Base-by-base conservation (phyloP, 2,888 invertebrate genomes). In the Synergus laeviventris region DNA sequence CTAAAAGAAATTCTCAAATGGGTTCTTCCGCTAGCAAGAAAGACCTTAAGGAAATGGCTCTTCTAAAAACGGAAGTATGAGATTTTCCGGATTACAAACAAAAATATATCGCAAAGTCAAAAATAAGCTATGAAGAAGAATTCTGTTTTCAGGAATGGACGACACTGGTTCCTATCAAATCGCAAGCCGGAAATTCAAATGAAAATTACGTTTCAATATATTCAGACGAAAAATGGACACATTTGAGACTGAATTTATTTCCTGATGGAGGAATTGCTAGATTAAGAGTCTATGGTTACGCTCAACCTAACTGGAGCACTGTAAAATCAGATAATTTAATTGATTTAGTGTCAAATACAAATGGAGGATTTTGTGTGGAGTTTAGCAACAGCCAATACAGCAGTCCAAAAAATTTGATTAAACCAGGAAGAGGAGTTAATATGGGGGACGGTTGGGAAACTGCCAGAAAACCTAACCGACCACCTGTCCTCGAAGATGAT, bases 401-500 rank as follows among this genome's bases (percentile, higher is more conserved):
- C 0, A 94, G 94, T 85, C 94, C 94, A 0, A 91, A 92, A 31
- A 94, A 94, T 84, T 90, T 94, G 79, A 93, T 94, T 73, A 92
- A 93, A 79, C 92, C 92, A 0, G 91, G 91, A 76, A 91, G 91
- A 79, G 92, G 93, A 49, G 83, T 89, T 4, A 91, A 91, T 73
- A 94, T 94, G 94, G 92, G 92, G 0, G 94, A 94, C 80, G 94
- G 94, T 0, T 94, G 94, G 94, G 94, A 94, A 86, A 94, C 94
- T 0, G 94, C 94, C 0, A 89, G 94, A 75, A 90, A 93, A 74
- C 88, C 93, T 7, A 94, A 94, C 85, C 91, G 94, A 81, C 94
- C 94, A 0, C 91, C 93, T 62, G 87, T 93, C 16, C 36, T 62
- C 9, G 1, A 18, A 18, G 12, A 39, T 62, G 62, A 62, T 62